A percentile compares a stretch with the other conserved stretches of the same genome.
Evolutionary conservation across 2,797 vertebrate genomes (phyloP).

Genomic region (Oreochromis grahami): DNA sequence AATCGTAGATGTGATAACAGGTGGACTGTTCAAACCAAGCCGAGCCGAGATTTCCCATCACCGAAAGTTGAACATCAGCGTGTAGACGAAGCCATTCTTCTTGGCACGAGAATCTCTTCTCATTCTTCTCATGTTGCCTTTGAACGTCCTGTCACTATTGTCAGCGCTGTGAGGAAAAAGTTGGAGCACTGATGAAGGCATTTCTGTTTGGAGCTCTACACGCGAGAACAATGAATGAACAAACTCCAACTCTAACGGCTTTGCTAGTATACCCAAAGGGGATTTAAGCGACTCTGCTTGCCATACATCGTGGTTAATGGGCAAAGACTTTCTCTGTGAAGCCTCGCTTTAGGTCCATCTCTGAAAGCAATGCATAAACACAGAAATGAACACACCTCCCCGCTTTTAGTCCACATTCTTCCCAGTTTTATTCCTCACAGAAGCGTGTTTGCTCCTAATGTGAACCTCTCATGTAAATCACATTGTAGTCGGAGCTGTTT

Average conservation of each 20-base stretch:
- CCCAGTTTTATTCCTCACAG: constrained; percentile 44
- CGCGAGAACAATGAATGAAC: background rate
- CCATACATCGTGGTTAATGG: background rate
- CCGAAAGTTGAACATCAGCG: background rate
- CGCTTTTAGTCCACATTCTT: constrained; percentile 34
- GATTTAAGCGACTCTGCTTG: background rate
- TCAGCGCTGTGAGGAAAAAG: background rate
- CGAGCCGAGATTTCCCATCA: background rate
- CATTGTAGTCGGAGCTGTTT: constrained; percentile 67
- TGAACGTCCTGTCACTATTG: background rate
- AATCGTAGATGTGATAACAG: background rate
- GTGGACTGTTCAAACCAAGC: background rate
- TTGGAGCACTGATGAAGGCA: background rate
- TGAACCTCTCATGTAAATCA: constrained; percentile 68
- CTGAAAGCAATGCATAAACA: background rate
- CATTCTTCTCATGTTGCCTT: background rate
- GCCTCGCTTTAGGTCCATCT: background rate
- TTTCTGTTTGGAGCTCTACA: background rate
- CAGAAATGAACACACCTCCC: background rate
- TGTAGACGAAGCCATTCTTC: background rate
- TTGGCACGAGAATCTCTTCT: background rate
- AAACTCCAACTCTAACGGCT: background rate
- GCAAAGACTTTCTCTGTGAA: background rate
- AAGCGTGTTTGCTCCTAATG: constrained; percentile 55
- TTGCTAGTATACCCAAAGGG: background rate